Evolutionary conservation across 2,113 vertebrate species (phyloP), one percentile per base, ranked within the genome.

Genomic region (Cacatua alba): DNA sequence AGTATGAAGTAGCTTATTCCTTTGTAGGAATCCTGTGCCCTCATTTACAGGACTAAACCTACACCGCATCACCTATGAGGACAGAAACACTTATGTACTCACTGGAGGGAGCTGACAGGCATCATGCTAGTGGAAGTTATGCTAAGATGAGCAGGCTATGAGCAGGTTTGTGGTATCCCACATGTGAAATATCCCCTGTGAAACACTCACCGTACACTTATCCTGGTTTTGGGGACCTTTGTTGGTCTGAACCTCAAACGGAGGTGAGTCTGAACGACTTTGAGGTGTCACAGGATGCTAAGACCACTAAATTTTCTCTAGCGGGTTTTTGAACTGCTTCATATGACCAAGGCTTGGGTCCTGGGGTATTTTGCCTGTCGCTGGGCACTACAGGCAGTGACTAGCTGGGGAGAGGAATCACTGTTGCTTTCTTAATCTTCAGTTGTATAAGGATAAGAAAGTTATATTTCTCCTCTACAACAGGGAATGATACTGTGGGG

Each of bases 171-270:
- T 1, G 1, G 26, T 43, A 51, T 16, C 29, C 41, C 46, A 44
- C 0, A 0, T 7, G 6, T 48, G 43, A 82, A 68, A 76, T 49
- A 11, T 0, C 43, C 17, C 29, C 62, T 24, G 6, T 7, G 21
- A 85, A 43, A n/a, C 6, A 31, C 21, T 10, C 41, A 29, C 0
- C 0, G 41, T 24, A 35, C 3, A 3, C 14, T 70, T 19, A 17
- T 13, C 19, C 37, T 2, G 1, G 51, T 19, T 13, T 24, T 19
- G 17, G 31, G 26, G 18, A 7, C 5, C 49, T 60, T n/a, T 43
- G 13, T 10, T 24, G 10, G 63, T 35, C 52, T 72, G 29, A 76
- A 15, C 16, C 41, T 71, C 15, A 65, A 35, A 64, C 21, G 24
- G 11, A 53, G 15, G 35, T 24, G 41, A 72, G 3, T 24, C 43